Conservation (phyloP, 2,888 invertebrate genomes). For the Cylindroiulus punctatus region DNA sequence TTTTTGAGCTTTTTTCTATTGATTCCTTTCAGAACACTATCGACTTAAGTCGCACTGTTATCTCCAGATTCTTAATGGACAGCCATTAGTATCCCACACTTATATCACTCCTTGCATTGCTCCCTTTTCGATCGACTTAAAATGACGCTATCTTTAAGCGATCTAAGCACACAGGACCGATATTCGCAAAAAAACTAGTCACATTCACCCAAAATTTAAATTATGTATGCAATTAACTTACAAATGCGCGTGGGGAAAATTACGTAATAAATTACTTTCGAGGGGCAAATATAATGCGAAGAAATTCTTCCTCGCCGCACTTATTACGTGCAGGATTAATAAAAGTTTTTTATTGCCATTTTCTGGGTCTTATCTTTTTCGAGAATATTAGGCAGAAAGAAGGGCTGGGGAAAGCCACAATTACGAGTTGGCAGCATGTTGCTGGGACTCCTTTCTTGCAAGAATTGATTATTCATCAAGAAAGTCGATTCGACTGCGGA, state of each 20-base stretch:
- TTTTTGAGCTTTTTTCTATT: not conserved
- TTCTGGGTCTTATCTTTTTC: constrained; percentile 18
- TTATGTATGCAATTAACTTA: constrained; percentile 18
- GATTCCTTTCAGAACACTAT: constrained; percentile 7
- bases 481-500: not conserved
- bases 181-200: constrained; percentile 1
- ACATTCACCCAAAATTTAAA: constrained; percentile 1
- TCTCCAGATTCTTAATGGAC: constrained; percentile 18
- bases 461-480: constrained; percentile 18
- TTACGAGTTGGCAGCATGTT: not conserved
- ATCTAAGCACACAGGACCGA: not conserved
- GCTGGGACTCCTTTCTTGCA: not conserved
- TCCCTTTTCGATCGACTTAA: not conserved
- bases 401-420: not conserved
- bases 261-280: constrained; percentile 10
- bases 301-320: constrained; percentile 18
- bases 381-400: not conserved
- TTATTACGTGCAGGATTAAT: constrained; percentile 1
- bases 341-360: not conserved
- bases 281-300: constrained; percentile 18
- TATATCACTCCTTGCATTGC: not conserved
- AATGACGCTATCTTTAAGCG: constrained; percentile 18
- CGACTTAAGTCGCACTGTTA: constrained; percentile 18
- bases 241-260: not conserved
- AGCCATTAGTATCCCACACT: not conserved